These are phyloP conservation scores for Phalloptychus januarius DNA, from an alignment of 2,797 vertebrate genomes.

Conservation along the genomic window DNA sequence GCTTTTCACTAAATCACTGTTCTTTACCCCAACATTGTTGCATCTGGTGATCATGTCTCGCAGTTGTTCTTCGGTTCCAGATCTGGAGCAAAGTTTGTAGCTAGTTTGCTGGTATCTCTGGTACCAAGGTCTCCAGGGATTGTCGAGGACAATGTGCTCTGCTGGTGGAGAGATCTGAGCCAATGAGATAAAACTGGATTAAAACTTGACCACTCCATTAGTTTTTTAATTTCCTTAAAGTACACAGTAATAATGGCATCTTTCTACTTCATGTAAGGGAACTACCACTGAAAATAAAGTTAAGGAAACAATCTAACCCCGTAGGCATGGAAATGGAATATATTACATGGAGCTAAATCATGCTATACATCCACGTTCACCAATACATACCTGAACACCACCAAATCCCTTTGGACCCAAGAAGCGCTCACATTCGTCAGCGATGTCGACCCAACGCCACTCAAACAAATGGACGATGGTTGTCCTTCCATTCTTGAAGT, in stretches of 20 bases:
- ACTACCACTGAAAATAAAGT: neutral
- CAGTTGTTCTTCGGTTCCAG: conserved; percentile 89
- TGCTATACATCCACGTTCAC: neutral
- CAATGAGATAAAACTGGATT: neutral
- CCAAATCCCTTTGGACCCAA: conserved; percentile 89
- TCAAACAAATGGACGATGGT: conserved; percentile 94
- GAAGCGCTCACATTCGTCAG: conserved; percentile 89
- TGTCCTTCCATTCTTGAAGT: conserved; percentile 74
- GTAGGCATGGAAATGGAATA: neutral
- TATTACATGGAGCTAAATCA: neutral
- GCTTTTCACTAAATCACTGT: neutral
- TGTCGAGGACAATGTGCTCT: conserved; percentile 83
- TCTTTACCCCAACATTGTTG: conserved; percentile 91
- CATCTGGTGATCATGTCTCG: conserved; percentile 92
- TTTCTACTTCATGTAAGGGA: neutral
- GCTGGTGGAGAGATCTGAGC: conserved; percentile 91
- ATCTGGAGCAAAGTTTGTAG: conserved; percentile 91
- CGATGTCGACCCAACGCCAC: conserved; percentile 93
- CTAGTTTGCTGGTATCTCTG: conserved; percentile 93
- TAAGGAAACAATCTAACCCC: neutral
- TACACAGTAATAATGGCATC: too few relatives aligned
- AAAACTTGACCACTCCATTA: neutral
- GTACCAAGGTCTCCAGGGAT: conserved; percentile 90
- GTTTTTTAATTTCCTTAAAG: too few relatives aligned
- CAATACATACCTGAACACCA: conserved; percentile 88